Evolutionary conservation across 1,140 invertebrate genomes (phyloP).

Genomic region (Druon quercuslanigerum): DNA sequence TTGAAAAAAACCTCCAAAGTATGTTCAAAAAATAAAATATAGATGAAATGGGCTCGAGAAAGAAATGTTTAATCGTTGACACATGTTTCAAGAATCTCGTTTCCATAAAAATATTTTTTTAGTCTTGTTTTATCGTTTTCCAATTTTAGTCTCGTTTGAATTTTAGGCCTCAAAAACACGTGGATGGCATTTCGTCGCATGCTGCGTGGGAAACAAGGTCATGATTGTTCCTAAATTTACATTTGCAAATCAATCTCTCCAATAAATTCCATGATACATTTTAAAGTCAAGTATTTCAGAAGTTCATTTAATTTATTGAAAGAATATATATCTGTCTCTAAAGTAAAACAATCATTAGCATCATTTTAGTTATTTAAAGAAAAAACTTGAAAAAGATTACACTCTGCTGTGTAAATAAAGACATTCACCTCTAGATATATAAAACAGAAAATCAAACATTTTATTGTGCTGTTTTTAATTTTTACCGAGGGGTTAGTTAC

Average conservation of each 20-base stretch:
- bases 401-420: not conserved
- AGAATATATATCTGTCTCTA: not conserved
- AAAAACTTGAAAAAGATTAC: not conserved
- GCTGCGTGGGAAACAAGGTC: slow-evolving; percentile 34
- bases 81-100: not conserved
- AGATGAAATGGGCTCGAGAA: not conserved
- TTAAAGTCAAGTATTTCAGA: not conserved
- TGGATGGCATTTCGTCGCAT: slow-evolving; percentile 31
- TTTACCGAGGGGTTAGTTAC: too few relatives aligned
- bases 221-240: slow-evolving; percentile 19
- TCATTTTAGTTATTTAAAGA: not conserved
- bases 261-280: not conserved
- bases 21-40: slow-evolving; percentile 3
- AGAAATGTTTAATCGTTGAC: not conserved
- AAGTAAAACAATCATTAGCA: not conserved
- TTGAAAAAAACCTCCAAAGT: not conserved
- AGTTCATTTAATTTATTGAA: not conserved
- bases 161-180: slow-evolving; percentile 1
- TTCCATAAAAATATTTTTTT: not conserved
- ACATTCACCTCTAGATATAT: not conserved
- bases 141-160: not conserved
- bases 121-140: not conserved
- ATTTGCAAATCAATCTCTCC: not conserved
- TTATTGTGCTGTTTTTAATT: not conserved
- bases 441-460: not conserved